Base-by-base conservation (phyloP, 2,888 invertebrate species). In the Apeira syringaria region DNA sequence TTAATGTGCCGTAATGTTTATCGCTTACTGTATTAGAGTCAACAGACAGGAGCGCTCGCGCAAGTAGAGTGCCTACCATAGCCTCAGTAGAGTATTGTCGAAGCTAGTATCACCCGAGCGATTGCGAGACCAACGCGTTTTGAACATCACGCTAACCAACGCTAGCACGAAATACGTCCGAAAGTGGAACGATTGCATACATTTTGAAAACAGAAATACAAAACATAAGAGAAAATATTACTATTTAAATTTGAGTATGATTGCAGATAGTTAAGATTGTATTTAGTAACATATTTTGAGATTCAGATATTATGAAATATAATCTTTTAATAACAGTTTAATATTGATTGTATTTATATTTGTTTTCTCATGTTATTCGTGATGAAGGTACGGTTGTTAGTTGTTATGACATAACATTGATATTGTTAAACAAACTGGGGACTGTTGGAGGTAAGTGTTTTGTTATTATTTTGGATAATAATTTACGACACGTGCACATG, bases 381-480 rank as follows among this genome's bases (percentile, higher is more conserved):
- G 20, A 2, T 20, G 2, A 17, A 6, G 6, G 20, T 20, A 2
- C 7, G 20, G 7, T 31, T 3, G 20, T 5, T 10, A 22, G 8
- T 50, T 52, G 48, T 59, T 61, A 58, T 64, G 52, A n/a, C 12
- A 47, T 32, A 36, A 17, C 44, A 47, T 51, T 44, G 44, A 64
- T 66, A 56, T 61, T 64, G 62, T 64, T 46, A 51, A 47, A 47
- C 45, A 60, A 61, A 55, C 50, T 34, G 51, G 28, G 33, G 53
- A 36, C 55, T 24, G 45, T 49, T 50, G 68, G 70, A 62, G 70
- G 68, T 68, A 56, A 63, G 66, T 45, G 13, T 25, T 12, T 10
- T 38, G 35, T 10, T 41, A n/a, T n/a, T n/a, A n/a, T n/a, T n/a
- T n/a, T n/a, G n/a, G n/a, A n/a, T n/a, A n/a, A n/a, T n/a, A n/a